Conservation (phyloP, 1,140 invertebrate genomes). For the Nasonia giraulti region DNA sequence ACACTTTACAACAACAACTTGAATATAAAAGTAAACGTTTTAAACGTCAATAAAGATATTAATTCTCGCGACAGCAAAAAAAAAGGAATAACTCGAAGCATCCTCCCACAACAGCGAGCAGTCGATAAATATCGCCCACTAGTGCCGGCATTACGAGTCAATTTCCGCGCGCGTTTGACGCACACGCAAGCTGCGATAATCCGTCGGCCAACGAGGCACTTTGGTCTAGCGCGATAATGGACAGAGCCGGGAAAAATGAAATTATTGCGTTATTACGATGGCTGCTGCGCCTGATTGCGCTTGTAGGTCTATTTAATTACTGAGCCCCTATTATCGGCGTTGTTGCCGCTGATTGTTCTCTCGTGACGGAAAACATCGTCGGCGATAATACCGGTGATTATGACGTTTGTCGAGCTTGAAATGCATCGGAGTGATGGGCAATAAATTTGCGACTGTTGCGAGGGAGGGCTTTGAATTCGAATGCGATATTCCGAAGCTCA, state of each 20-base stretch:
- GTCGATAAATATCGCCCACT: constrained; percentile 9
- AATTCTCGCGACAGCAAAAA: too few species aligned
- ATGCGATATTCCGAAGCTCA: too few species aligned
- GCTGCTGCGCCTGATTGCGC: not conserved
- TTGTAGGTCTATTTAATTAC: constrained; percentile 32
- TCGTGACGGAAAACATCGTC: not conserved
- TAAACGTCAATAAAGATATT: too few species aligned
- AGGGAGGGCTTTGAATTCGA: too few species aligned
- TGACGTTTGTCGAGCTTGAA: not conserved
- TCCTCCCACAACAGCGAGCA: not conserved
- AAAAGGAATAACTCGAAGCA: too few species aligned
- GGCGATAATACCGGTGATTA: not conserved
- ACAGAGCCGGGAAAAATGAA: constrained; percentile 1
- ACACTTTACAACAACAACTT: too few species aligned
- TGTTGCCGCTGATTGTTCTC: not conserved
- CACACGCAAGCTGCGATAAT: constrained; percentile 39
- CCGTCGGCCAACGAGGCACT: constrained; percentile 32
- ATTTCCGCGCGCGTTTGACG: constrained; percentile 17
- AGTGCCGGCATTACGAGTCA: not conserved
- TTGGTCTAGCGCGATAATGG: constrained; percentile 12
- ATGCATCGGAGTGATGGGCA: not conserved
- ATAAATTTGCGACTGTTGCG: not conserved
- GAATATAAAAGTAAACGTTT: too few species aligned
- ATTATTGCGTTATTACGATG: not conserved
- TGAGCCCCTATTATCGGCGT: not conserved